phyloP scores from a whole-genome alignment of 2,113 vertebrate genomes.

The Tautogolabrus adspersus region DNA sequence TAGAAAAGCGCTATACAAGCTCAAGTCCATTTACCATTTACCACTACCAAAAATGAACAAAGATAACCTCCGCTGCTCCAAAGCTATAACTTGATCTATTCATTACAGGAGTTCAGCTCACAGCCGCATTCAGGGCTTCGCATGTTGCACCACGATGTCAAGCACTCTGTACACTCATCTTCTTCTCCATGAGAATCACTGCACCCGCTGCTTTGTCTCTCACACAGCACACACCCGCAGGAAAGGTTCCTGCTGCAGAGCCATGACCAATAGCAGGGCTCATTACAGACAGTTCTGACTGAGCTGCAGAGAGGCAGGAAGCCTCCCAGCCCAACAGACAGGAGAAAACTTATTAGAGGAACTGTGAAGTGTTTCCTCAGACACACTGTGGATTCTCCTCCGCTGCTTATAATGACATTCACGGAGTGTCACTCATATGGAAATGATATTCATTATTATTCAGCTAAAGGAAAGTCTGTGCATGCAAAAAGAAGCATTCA shows the following conservation, averaged over 20 bases:
- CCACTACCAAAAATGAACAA: too few species aligned
- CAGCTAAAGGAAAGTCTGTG: neutral
- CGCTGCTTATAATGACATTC: constrained; percentile 24
- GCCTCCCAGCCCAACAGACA: constrained; percentile 33
- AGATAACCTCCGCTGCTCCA: neutral
- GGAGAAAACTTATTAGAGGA: constrained; percentile 39
- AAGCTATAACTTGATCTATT: neutral
- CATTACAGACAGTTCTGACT: constrained; percentile 57
- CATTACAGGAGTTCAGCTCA: constrained; percentile 1
- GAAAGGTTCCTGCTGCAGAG: constrained; percentile 14
- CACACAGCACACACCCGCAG: constrained; percentile 21
- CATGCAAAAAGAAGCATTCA: neutral
- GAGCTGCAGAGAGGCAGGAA: constrained; percentile 30
- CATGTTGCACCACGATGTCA: neutral
- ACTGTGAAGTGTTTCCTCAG: constrained; percentile 26
- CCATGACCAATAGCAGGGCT: constrained; percentile 64
- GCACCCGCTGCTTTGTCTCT: constrained; percentile 47
- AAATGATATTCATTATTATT: constrained; percentile 14
- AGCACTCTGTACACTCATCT: constrained; percentile 9
- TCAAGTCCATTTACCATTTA: neutral
- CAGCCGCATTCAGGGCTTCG: constrained; percentile 9
- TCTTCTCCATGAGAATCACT: neutral
- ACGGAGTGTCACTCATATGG: constrained; percentile 13
- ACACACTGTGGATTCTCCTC: constrained; percentile 8
- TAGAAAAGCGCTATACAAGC: too few species aligned